Percentiles rank a stretch among this genome's conserved stretches.
Evolutionary conservation across 2,888 invertebrate species (phyloP).

Genomic region (Epirrhoe alternata): DNA sequence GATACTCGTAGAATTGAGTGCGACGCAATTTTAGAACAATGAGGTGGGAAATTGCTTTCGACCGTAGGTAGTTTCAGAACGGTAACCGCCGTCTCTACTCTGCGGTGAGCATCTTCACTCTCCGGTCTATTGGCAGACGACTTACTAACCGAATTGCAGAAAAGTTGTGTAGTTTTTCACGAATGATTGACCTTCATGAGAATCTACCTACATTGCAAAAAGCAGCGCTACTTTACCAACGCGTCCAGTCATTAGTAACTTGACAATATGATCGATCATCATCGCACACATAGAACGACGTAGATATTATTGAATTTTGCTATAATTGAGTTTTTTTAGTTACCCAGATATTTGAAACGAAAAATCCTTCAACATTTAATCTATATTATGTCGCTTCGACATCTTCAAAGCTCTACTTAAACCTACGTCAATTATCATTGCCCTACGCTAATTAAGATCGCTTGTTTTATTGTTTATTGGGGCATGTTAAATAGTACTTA

Average conservation of each 20-base stretch:
- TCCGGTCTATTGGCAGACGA: constrained; percentile 3
- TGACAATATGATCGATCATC: no score
- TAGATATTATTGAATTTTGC: no score
- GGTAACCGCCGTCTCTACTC: constrained; percentile 36
- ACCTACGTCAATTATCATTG: no score
- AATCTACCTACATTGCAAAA: no score
- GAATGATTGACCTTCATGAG: no score
- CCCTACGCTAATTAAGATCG: not conserved
- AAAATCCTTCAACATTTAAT: no score
- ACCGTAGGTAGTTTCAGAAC: constrained; percentile 40
- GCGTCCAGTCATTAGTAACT: no score
- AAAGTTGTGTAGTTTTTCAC: not conserved
- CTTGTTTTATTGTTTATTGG: not conserved
- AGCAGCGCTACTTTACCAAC: no score
- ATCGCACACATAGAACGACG: no score
- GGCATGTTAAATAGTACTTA: not conserved
- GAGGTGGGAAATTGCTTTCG: constrained; percentile 74
- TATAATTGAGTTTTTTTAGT: no score
- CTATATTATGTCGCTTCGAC: no score
- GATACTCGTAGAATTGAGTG: constrained; percentile 49
- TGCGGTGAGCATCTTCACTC: constrained; percentile 31
- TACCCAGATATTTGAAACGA: no score
- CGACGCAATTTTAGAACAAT: constrained; percentile 77
- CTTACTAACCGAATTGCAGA: not conserved
- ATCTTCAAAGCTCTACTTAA: not conserved